Evolutionary conservation across 2,888 invertebrate species (phyloP), one percentile per base, ranked within the genome.

Genomic region (Stenodema calcarata): DNA sequence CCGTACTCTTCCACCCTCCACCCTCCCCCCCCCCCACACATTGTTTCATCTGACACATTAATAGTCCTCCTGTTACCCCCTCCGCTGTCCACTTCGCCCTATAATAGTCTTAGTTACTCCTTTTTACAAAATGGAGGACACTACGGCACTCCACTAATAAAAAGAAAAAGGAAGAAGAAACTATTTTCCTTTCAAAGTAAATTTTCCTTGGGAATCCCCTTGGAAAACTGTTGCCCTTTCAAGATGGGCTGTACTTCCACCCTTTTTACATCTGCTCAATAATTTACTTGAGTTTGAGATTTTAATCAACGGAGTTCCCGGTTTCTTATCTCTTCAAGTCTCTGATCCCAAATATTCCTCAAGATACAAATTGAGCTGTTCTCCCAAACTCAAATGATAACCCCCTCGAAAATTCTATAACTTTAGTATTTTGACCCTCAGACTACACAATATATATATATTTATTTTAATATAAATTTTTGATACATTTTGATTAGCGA

Each of bases 31-130:
- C 16, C 9, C 86, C 42, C 83, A 41, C 87, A 54, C 87, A 86
- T 83, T 82, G 75, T 79, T 80, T 85, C 70, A 79, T 54, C 81
- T 47, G 80, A 80, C 87, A 80, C 87, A 76, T 85, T 79, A 85
- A 87, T 78, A 44, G 75, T 70, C 78, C 84, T 47, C 28, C 27
- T 28, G 78, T 78, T 78, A 78, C 78, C 41, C 78, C 75, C 73
- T 81, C 16, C 42, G 18, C 76, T n/a, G 23, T 54, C 44, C 75
- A n/a, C 47, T 41, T 35, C 75, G 16, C 80, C 2, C 73, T 78
- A 11, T 75, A 73, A 86, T 80, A 78, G 79, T 78, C 69, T 54
- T 87, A 70, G 73, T 83, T 73, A 73, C 83, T 83, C 76, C n/a
- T 47, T 73, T 75, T 81, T 69, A n/a, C 73, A 62, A 84, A 47